A percentile compares a stretch with the other conserved stretches of the same genome.
Evolutionary conservation across 1,140 invertebrate genomes (phyloP).

Genomic region (Medauroidea extradentata): DNA sequence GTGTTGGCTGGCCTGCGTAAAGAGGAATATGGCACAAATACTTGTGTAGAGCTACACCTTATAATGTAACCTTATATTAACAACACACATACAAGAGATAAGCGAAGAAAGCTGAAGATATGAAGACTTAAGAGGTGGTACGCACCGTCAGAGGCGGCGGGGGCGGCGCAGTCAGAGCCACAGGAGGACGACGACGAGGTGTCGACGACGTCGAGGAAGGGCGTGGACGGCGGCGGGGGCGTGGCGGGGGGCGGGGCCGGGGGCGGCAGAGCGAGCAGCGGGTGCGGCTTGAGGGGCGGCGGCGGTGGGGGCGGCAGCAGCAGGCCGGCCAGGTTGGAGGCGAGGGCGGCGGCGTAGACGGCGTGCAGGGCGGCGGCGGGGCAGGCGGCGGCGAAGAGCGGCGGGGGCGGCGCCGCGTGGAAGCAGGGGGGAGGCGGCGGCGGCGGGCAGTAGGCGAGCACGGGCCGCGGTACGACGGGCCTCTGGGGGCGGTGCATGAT

Average conservation of each 20-base stretch:
- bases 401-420: not conserved
- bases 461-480: not conserved
- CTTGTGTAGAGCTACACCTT: no score
- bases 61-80: no score
- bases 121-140: not conserved
- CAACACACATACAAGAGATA: no score
- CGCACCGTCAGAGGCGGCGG: no score
- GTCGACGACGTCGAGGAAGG: constrained; percentile 8
- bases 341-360: not conserved
- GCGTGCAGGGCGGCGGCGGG: not conserved
- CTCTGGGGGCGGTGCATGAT: not conserved
- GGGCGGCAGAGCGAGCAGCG: not conserved
- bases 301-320: not conserved
- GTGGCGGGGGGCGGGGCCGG: not conserved
- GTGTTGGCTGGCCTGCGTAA: no score
- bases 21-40: no score
- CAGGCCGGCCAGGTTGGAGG: constrained; percentile 1
- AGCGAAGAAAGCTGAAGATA: not conserved
- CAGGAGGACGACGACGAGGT: constrained; percentile 3
- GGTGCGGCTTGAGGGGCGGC: not conserved
- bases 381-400: not conserved
- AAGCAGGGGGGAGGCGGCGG: not conserved
- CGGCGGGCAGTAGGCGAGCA: not conserved
- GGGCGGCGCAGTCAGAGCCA: no score
- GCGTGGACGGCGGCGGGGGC: not conserved